Conservation (phyloP, 1,140 invertebrate genomes). For the Manduca sexta region DNA sequence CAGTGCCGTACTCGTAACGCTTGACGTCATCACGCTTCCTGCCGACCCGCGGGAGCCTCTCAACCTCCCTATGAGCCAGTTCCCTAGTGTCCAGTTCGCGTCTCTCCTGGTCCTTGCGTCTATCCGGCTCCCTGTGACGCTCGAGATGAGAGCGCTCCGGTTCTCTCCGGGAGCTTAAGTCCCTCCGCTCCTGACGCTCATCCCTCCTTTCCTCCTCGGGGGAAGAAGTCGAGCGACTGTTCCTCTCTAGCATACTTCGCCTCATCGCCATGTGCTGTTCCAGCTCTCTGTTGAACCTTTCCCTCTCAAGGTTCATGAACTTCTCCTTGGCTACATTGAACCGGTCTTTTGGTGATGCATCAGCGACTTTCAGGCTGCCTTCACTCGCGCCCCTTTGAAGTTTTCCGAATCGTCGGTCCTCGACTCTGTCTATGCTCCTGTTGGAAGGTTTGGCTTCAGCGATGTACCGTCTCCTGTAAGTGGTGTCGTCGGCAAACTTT, state of each 20-base stretch:
- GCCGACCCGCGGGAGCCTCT: conserved; percentile 58
- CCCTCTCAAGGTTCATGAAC: conserved; percentile 83
- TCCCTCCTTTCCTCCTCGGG: conserved; percentile 65
- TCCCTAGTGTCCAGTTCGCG: conserved; percentile 39
- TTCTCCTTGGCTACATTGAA: conserved; percentile 90
- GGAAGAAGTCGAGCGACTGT: conserved; percentile 69
- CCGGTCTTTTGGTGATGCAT: conserved; percentile 79
- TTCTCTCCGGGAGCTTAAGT: conserved; percentile 52
- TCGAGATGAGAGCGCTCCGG: conserved; percentile 60
- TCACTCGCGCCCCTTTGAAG: conserved; percentile 59
- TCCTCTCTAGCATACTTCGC: conserved; percentile 64
- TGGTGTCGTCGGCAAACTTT: conserved; percentile 47
- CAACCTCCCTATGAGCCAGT: conserved; percentile 48
- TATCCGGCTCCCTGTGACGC: conserved; percentile 53
- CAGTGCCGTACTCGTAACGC: conserved; percentile 54
- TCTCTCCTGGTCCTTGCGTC: conserved; percentile 53
- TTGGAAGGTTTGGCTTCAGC: conserved; percentile 62
- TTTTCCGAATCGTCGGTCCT: conserved; percentile 58
- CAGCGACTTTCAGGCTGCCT: conserved; percentile 59
- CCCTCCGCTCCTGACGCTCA: conserved; percentile 61
- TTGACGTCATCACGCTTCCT: conserved; percentile 57
- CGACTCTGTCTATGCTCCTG: conserved; percentile 54
- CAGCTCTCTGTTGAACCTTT: conserved; percentile 75
- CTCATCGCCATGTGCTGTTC: conserved; percentile 68
- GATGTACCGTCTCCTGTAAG: conserved; percentile 51